Conservation (phyloP, 2,113 vertebrate species). For the Chionis minor region DNA sequence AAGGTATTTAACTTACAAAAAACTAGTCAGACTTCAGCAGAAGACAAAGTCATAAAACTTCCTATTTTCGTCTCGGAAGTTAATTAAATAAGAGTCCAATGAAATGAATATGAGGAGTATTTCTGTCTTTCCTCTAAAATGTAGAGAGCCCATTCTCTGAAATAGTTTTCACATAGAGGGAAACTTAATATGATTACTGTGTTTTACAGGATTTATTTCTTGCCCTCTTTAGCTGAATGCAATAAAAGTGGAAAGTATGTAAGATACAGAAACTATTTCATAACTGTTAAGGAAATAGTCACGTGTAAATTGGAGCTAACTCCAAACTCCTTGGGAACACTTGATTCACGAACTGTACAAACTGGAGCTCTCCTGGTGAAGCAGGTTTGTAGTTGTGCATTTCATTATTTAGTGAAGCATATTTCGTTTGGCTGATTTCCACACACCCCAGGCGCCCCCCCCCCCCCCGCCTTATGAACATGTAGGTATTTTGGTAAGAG, state of each 20-base stretch:
- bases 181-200: not conserved
- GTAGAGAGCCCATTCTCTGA: not conserved
- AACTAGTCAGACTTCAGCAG: not conserved
- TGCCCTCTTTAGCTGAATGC: not conserved
- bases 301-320: not conserved
- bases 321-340: not conserved
- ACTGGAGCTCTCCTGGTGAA: not conserved
- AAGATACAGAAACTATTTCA: not conserved
- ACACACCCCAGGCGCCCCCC: too few relatives aligned
- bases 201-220: not conserved
- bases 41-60: not conserved
- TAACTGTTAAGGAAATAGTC: not conserved
- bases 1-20: not conserved
- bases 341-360: not conserved
- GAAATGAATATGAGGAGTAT: not conserved
- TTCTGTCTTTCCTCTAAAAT: not conserved
- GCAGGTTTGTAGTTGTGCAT: not conserved
- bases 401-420: not conserved
- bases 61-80: conserved; percentile 27
- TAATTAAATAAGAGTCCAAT: not conserved
- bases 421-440: not conserved
- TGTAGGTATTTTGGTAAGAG: not conserved
- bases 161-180: not conserved
- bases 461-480: not conserved
- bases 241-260: not conserved